Base-by-base conservation (phyloP, 2,888 invertebrate species). In the Morpho deidamia region DNA sequence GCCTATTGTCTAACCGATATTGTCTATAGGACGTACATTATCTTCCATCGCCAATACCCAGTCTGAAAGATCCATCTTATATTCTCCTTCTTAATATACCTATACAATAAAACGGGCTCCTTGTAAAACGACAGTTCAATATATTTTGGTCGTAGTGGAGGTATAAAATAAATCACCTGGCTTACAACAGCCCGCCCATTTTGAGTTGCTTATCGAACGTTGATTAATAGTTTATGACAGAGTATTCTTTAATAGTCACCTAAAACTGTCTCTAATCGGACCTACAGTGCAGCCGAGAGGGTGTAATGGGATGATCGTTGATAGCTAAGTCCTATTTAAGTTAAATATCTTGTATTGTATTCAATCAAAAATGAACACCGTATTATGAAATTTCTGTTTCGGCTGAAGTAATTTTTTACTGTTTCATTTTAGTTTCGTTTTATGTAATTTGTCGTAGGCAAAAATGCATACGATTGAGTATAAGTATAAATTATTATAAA, bases 171-270 rank as follows among this genome's bases (percentile, higher is more conserved):
- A 85, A 84, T 86, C 78, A 83, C 76, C 71, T 69, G 72, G 68
- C 62, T 72, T 73, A 76, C 74, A 75, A 75, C 71, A 76, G 83
- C 76, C 83, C 82, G 81, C 83, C 85, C 83, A 84, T 83, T 82
- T 72, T 69, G 81, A 77, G 69, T 68, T 69, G 69, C 66, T 83
- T 86, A 86, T 86, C 84, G 79, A 83, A 82, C 71, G 71, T 82
- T 87, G 86, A 87, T 84, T 84, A 78, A 87, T 87, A 82, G 80
- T 70, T 66, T 78, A 67, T 75, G 79, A 80, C 77, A 78, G 76
- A 76, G 72, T 70, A 78, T 81, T 78, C 77, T 81, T 78, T 82
- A 61, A 63, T 62, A 58, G 58, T 61, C 58, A 56, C 55, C 53
- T 56, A 56, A 58, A 60, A 57, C 45, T 53, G 47, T 59, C 53